phyloP scores from a whole-genome alignment of 2,113 vertebrate genomes.

The Sarotherodon lohbergeri region DNA sequence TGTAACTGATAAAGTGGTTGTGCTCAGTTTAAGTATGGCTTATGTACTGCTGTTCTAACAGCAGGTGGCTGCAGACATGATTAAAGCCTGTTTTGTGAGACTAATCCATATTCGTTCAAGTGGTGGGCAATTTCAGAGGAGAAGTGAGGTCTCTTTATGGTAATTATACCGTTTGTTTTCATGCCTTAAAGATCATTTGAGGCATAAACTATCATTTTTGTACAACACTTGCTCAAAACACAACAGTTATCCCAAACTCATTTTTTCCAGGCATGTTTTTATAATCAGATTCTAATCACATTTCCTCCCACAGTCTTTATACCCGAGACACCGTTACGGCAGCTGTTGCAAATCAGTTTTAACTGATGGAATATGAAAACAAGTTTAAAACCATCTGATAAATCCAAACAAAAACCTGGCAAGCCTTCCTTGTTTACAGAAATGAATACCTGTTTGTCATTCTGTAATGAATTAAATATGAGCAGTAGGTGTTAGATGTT shows the following conservation, averaged over 20 bases:
- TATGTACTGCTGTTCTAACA: not conserved
- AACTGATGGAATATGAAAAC: not conserved
- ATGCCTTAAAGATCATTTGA: not conserved
- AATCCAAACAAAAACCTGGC: not conserved
- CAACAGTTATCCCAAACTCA: not conserved
- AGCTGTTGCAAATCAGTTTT: not conserved
- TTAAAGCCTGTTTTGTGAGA: not conserved
- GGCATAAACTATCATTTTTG: not conserved
- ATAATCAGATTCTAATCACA: not conserved
- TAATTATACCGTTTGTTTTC: not conserved
- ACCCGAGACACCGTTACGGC: not conserved
- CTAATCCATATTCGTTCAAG: not conserved
- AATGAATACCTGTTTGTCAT: not conserved
- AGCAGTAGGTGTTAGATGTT: not conserved
- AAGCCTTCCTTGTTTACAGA: not conserved
- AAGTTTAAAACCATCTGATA: not conserved
- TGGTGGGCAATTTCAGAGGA: not conserved
- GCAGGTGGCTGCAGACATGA: not conserved
- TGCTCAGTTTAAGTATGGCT: not conserved
- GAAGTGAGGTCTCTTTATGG: not conserved
- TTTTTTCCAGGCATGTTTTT: not conserved
- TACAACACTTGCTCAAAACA: not conserved
- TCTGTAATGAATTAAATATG: not conserved
- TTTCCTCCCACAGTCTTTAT: not conserved
- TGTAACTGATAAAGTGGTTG: not conserved